Evolutionary conservation across 1,140 invertebrate species (phyloP).

Genomic region (Nylanderia fulva): DNA sequence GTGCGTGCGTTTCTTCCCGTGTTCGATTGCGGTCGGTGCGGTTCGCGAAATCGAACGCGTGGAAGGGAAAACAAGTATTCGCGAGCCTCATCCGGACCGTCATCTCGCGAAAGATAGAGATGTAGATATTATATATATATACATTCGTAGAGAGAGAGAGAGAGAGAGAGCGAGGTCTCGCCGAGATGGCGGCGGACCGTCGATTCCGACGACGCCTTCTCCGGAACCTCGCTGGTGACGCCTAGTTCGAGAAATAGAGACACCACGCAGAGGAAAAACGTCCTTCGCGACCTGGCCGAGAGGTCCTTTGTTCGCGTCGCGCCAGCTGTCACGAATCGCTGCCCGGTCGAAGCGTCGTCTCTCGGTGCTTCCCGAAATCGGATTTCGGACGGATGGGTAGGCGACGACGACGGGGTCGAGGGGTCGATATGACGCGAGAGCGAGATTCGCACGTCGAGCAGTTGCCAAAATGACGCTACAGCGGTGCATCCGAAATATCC

Average conservation of each 20-base stretch:
- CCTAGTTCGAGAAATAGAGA: slow-evolving; percentile 61
- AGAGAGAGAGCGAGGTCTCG: not conserved
- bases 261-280: not conserved
- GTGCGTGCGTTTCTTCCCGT: slow-evolving; percentile 13
- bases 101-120: not conserved
- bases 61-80: slow-evolving; percentile 8
- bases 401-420: slow-evolving; percentile 64
- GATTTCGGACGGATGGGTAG: slow-evolving; percentile 58
- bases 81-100: not conserved
- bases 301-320: not conserved
- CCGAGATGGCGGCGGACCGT: slow-evolving; percentile 59
- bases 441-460: slow-evolving; percentile 36
- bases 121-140: not conserved
- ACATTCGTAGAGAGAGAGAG: not conserved
- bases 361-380: slow-evolving; percentile 34
- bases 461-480: slow-evolving; percentile 63
- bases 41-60: not conserved
- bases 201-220: slow-evolving; percentile 56
- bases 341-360: slow-evolving; percentile 31
- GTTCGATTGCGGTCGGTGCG: slow-evolving; percentile 31
- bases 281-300: not conserved
- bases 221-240: slow-evolving; percentile 63
- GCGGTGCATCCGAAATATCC: slow-evolving; percentile 45
- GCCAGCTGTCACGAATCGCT: not conserved
- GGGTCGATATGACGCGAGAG: slow-evolving; percentile 71